A percentile compares a stretch with the other conserved stretches of the same genome.
Conservation (phyloP, 2,888 invertebrate species). For the Diplolepis rosae region DNA sequence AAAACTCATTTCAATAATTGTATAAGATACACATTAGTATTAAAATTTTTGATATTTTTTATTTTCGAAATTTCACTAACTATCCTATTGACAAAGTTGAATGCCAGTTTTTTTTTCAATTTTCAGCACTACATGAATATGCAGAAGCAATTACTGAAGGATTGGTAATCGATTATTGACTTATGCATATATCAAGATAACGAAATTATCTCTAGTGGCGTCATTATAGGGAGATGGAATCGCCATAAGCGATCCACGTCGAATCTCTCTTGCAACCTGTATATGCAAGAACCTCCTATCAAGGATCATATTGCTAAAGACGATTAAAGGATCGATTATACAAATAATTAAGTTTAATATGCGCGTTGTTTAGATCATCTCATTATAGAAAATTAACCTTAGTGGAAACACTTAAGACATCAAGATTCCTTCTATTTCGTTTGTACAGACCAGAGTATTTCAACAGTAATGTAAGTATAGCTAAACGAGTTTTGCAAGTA, state of each 20-base stretch:
- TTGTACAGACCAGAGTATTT: neutral
- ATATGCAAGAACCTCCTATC: conserved; percentile 5
- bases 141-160: conserved; percentile 19
- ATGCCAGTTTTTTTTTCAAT: neutral
- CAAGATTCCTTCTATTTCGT: conserved; percentile 1
- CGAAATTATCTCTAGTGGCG: conserved; percentile 25
- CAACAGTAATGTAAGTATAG: neutral
- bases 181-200: conserved; percentile 18
- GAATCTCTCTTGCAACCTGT: conserved; percentile 2
- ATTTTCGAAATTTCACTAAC: neutral
- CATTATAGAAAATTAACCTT: neutral
- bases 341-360: conserved; percentile 3
- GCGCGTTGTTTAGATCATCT: neutral
- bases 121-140: neutral
- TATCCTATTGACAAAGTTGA: too few species aligned
- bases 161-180: conserved; percentile 3
- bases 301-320: neutral
- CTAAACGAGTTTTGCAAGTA: conserved; percentile 20
- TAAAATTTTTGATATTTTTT: neutral
- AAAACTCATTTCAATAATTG: neutral
- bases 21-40: too few species aligned
- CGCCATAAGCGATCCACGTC: conserved; percentile 20
- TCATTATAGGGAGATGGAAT: conserved; percentile 25
- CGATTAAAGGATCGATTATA: conserved; percentile 20
- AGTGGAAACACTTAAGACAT: neutral